These are phyloP conservation scores for Eristalis pertinax DNA, from an alignment of 2,888 invertebrate genomes.

Conservation along the genomic window DNA sequence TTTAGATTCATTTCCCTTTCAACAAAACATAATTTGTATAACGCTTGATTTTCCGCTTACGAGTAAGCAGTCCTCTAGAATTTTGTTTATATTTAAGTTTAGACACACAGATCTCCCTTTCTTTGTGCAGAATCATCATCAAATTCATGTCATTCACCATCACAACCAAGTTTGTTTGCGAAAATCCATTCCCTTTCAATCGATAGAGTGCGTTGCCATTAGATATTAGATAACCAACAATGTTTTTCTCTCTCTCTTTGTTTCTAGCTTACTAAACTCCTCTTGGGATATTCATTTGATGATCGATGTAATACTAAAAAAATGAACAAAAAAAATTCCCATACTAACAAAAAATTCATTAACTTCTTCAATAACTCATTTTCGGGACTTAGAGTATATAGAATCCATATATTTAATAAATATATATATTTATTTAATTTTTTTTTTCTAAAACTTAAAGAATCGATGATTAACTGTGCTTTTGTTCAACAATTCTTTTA, in stretches of 20 bases:
- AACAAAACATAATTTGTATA: background rate
- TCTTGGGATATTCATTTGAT: slow-evolving; percentile 49
- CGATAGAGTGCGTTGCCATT: slow-evolving; percentile 1
- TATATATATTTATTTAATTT: background rate
- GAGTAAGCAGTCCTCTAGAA: too few species aligned
- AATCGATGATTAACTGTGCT: slow-evolving; percentile 10
- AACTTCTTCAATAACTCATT: slow-evolving; percentile 65
- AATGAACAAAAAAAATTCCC: slow-evolving; percentile 45
- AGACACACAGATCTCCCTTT: too few species aligned
- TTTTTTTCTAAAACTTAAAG: background rate
- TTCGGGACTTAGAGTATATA: slow-evolving; percentile 60
- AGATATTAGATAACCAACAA: slow-evolving; percentile 14
- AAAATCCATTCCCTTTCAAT: slow-evolving; percentile 1
- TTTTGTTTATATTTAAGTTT: too few species aligned
- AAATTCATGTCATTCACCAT: background rate
- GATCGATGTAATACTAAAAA: slow-evolving; percentile 61
- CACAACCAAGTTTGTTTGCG: background rate
- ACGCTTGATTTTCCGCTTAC: background rate
- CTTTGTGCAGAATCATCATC: background rate
- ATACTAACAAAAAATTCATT: slow-evolving; percentile 58
- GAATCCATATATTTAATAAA: background rate
- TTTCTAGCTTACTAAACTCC: slow-evolving; percentile 62
- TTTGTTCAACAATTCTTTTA: slow-evolving; percentile 79
- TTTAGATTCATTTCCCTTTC: too few species aligned
- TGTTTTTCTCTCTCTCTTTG: slow-evolving; percentile 33